Evolutionary conservation across 1,140 invertebrate genomes (phyloP).

Genomic region (Samia ricini): DNA sequence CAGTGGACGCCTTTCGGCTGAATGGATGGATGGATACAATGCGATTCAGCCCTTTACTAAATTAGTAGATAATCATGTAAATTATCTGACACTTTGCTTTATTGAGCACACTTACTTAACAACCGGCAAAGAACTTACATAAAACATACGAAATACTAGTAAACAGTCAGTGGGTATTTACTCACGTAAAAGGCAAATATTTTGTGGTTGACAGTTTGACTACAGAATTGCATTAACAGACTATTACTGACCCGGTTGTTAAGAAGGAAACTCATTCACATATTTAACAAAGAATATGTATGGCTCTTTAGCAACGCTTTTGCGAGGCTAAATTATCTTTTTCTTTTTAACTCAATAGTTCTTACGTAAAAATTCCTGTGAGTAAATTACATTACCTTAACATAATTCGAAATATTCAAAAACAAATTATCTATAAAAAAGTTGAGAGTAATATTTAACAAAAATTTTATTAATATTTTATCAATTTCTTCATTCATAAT

Average conservation of each 20-base stretch:
- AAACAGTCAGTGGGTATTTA: neutral
- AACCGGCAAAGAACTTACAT: slow-evolving; percentile 2
- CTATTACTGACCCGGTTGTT: neutral
- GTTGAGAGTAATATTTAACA: no score
- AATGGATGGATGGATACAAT: neutral
- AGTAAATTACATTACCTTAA: no score
- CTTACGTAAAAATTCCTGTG: neutral
- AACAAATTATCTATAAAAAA: no score
- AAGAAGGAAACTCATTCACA: slow-evolving; percentile 1
- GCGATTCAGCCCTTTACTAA: neutral
- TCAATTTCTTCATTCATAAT: no score
- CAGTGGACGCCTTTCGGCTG: no score
- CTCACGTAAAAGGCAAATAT: slow-evolving; percentile 3
- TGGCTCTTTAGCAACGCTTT: neutral
- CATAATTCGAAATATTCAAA: no score
- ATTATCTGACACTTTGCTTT: neutral
- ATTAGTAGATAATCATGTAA: neutral
- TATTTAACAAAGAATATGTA: neutral
- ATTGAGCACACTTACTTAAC: neutral
- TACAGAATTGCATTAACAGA: slow-evolving; percentile 2
- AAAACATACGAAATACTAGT: neutral
- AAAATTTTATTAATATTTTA: no score
- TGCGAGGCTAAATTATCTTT: neutral
- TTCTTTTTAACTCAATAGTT: neutral
- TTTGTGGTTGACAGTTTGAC: slow-evolving; percentile 10